These are phyloP conservation scores for Eretmochelys imbricata DNA, from an alignment of 2,113 vertebrate species.

Conservation along the genomic window DNA sequence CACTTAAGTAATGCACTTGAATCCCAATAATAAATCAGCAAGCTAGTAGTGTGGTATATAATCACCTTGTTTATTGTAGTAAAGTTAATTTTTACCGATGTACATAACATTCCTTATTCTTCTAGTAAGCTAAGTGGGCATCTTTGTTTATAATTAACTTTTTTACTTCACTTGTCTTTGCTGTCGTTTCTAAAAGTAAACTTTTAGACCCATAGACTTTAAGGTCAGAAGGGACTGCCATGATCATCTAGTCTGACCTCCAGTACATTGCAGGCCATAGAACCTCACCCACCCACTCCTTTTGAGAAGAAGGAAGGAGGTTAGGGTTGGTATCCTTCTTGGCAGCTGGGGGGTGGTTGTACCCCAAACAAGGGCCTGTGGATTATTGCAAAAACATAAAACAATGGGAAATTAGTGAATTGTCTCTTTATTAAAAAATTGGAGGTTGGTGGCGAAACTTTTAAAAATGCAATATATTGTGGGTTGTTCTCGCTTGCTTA, in stretches of 20 bases:
- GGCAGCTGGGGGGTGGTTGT: not conserved
- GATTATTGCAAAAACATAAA: not conserved
- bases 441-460: not conserved
- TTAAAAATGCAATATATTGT: rapidly evolving
- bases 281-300: not conserved
- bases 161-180: not conserved
- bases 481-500: rapidly evolving
- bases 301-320: not conserved
- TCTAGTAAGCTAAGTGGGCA: not conserved
- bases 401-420: not conserved
- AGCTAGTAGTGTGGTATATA: not conserved
- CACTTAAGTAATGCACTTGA: not conserved
- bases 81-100: not conserved
- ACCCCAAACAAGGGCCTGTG: not conserved
- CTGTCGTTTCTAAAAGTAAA: not conserved
- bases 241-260: not conserved
- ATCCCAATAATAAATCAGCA: not conserved
- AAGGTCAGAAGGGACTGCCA: not conserved
- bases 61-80: not conserved
- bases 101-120: not conserved
- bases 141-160: not conserved
- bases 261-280: not conserved
- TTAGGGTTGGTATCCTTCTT: not conserved
- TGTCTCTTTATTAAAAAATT: not conserved
- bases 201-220: not conserved